Conservation (phyloP, 2,113 vertebrate species). For the Rhinoptilus africanus region DNA sequence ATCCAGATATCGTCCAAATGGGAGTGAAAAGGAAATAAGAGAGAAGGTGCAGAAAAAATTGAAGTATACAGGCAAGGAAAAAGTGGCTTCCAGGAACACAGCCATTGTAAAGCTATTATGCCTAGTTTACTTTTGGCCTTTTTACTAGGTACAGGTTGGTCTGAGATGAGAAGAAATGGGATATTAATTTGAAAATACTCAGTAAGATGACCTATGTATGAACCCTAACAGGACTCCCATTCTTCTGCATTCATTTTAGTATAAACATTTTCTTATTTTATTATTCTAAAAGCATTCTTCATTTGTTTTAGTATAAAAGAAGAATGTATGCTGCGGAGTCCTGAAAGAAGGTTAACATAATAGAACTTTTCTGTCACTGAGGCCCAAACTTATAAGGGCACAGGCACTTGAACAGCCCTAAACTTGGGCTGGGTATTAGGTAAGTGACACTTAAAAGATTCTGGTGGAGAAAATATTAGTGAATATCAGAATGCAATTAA, state of each 20-base stretch:
- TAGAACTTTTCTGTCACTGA: neutral
- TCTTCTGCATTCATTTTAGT: neutral
- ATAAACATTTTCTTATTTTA: neutral
- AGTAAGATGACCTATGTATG: neutral
- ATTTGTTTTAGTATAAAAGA: neutral
- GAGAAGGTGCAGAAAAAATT: neutral
- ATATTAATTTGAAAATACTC: neutral
- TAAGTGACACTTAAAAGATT: neutral
- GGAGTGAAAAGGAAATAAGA: neutral
- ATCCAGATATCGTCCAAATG: neutral
- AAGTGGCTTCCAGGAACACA: neutral
- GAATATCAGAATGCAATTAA: neutral
- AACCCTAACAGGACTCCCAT: neutral
- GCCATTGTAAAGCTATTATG: neutral
- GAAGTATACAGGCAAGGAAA: neutral
- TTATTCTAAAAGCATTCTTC: neutral
- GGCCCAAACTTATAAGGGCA: neutral
- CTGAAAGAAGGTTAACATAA: neutral
- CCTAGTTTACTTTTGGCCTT: neutral
- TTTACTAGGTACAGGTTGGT: neutral
- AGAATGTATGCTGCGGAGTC: neutral
- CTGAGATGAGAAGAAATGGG: neutral
- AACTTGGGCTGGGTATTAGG: neutral
- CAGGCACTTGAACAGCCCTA: neutral
- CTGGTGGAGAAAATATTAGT: neutral